phyloP scores from a whole-genome alignment of 2,113 vertebrate genomes.

The Agelaius tricolor region DNA sequence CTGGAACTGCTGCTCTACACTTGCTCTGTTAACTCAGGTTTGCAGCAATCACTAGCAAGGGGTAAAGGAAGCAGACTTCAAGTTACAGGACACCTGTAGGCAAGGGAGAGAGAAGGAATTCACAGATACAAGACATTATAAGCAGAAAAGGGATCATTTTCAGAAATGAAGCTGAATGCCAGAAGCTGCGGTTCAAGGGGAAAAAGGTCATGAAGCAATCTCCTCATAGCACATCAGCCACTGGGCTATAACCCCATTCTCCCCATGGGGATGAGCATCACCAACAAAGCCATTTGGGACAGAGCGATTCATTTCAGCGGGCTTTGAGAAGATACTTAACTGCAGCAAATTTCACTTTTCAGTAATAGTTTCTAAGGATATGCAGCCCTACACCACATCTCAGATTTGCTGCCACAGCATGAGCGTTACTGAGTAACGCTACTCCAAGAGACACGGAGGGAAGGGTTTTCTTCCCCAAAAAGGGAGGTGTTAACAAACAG shows the following conservation, averaged over 20 bases:
- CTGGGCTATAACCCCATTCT: background rate
- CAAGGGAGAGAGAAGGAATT: background rate
- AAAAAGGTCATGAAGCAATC: background rate
- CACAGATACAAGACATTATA: background rate
- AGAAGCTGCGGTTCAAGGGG: background rate
- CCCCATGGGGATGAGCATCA: background rate
- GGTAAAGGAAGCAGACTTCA: background rate
- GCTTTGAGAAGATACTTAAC: background rate
- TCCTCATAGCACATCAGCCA: background rate
- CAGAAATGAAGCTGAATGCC: background rate
- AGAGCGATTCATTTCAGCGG: background rate
- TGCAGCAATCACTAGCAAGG: background rate
- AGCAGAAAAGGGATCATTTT: background rate
- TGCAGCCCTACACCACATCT: background rate
- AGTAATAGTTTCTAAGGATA: background rate
- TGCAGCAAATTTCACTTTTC: background rate
- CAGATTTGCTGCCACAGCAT: background rate
- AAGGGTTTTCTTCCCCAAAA: background rate
- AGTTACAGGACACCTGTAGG: background rate
- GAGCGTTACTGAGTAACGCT: rapidly evolving
- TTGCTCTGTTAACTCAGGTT: background rate
- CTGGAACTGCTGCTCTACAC: background rate
- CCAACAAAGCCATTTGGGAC: background rate
- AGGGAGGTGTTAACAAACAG: background rate
- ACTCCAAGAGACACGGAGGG: background rate